Percentiles rank a stretch among this genome's conserved stretches.
Conservation (phyloP, 2,797 vertebrate genomes). For the Hydrophis major region DNA sequence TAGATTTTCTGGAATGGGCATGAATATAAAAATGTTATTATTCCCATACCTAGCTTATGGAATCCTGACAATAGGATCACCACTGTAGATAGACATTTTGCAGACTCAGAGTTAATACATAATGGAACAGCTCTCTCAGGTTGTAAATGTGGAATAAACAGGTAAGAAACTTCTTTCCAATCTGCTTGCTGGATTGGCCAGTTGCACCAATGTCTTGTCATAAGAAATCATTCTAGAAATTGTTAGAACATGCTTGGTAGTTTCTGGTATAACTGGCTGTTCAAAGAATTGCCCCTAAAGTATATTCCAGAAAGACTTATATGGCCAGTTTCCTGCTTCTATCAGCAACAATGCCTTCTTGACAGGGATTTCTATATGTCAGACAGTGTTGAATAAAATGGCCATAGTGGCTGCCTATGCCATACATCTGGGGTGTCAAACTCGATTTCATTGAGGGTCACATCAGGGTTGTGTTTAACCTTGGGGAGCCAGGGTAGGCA, state of each 20-base stretch:
- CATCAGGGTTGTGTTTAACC: no score
- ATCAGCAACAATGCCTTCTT: background rate
- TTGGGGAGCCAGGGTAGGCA: no score
- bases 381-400: background rate
- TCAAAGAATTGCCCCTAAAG: background rate
- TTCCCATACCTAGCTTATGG: background rate
- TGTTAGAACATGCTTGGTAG: background rate
- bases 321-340: background rate
- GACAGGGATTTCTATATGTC: background rate
- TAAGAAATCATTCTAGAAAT: background rate
- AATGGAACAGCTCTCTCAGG: background rate
- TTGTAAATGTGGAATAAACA: background rate
- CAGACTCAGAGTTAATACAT: background rate
- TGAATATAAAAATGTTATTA: background rate
- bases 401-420: background rate
- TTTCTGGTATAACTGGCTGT: background rate
- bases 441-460: no score
- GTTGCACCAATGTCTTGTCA: background rate
- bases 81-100: background rate
- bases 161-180: background rate
- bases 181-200: background rate
- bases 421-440: background rate
- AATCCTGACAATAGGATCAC: background rate
- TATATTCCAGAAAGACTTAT: background rate
- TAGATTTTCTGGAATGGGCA: background rate